Evolutionary conservation across 2,113 vertebrate genomes (phyloP), one percentile per base, ranked within the genome.

Genomic region (Nyctibius bracteatus): DNA sequence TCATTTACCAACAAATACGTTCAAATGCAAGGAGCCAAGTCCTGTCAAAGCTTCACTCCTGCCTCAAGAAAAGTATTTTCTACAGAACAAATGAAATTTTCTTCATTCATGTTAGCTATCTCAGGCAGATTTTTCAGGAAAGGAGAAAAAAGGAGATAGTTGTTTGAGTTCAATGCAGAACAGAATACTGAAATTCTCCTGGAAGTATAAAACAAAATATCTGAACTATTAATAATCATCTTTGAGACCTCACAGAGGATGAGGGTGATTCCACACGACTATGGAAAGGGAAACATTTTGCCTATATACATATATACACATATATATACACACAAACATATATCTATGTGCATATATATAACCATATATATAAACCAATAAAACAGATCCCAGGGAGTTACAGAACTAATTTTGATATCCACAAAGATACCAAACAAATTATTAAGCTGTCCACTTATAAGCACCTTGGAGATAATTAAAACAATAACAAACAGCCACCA

Each of bases 401-500:
- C 24, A 55, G 39, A 90, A 90, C 81, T 84, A 73, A 81, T 94
- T 95, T 54, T 92, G 54, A 92, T 96, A 81, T 28, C 63, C 28
- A 81, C 51, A 87, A 90, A 94, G 89, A 96, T 84, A 95, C 2
- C 47, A 71, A 82, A 88, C 8, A 68, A 95, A 74, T 77, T 88
- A 86, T 78, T 75, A 70, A 81, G 63, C 59, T 95, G 74, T 49
- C 62, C 74, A 41, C 71, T 94, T 78, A 28, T 23, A 90, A 88
- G 55, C 20, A 88, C 58, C 75, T 92, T 77, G 47, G 35, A 94
- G 91, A 95, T 94, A 95, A 97, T 94, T 93, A 94, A 94, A 90
- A 86, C 57, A 59, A 94, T 94, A 95, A 57, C 59, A 62, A 83
- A 92, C 66, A 86, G 71, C 35, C 52, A 96, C 77, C 7, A 47